A percentile compares a stretch with the other conserved stretches of the same genome.
Evolutionary conservation across 2,888 invertebrate species (phyloP).

Genomic region (Platycheirus albimanus): DNA sequence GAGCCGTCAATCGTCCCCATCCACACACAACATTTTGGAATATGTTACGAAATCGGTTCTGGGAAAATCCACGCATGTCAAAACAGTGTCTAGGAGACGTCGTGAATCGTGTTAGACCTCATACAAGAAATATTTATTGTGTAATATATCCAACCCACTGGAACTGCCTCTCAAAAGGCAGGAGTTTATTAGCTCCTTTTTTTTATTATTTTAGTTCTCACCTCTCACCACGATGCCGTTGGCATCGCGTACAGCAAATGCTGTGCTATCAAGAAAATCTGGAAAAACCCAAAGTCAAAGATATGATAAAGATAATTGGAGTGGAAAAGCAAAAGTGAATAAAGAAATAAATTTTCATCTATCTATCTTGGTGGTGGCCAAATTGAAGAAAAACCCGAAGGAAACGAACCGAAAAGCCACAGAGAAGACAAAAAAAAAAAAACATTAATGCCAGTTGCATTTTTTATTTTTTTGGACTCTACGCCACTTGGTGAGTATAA

Average conservation of each 20-base stretch:
- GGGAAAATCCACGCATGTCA: constrained; percentile 53
- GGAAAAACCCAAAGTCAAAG: constrained; percentile 51
- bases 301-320: constrained; percentile 24
- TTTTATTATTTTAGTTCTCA: background rate
- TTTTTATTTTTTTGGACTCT: constrained; percentile 20
- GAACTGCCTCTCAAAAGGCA: background rate
- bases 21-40: constrained; percentile 43
- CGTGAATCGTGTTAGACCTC: constrained; percentile 24
- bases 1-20: constrained; percentile 20
- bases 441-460: constrained; percentile 15
- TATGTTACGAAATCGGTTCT: constrained; percentile 44
- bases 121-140: background rate
- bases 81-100: constrained; percentile 33
- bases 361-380: constrained; percentile 14
- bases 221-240: background rate
- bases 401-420: constrained; percentile 23
- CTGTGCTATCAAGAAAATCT: constrained; percentile 55
- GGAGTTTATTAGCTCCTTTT: constrained; percentile 31
- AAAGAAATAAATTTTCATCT: constrained; percentile 21
- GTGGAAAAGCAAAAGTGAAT: constrained; percentile 48
- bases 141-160: constrained; percentile 33
- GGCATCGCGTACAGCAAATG: background rate
- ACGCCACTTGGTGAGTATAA: background rate
- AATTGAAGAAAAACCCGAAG: constrained; percentile 28
- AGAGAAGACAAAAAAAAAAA: constrained; percentile 13